A percentile compares a stretch with the other conserved stretches of the same genome.
These are phyloP conservation scores for Aix galericulata DNA, from an alignment of 2,113 vertebrate genomes.

Conservation along the genomic window DNA sequence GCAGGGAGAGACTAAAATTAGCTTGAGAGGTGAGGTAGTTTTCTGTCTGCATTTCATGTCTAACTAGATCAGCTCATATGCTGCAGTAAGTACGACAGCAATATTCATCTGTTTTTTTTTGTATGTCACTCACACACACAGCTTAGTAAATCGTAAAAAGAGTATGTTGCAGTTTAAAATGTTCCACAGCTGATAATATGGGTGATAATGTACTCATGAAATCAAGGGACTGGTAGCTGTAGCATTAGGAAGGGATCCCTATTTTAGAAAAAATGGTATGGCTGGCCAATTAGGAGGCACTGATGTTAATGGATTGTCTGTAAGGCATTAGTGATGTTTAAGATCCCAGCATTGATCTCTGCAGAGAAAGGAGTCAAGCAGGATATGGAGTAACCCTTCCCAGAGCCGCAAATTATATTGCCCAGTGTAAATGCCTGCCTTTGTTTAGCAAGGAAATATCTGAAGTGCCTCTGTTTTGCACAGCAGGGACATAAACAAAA, in stretches of 20 bases:
- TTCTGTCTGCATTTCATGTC: conserved; percentile 51
- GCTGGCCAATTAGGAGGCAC: conserved; percentile 27
- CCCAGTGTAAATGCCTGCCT: background rate
- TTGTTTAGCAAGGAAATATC: conserved; percentile 3
- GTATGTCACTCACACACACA: background rate
- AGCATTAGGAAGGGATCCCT: conserved; percentile 6
- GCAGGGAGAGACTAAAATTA: conserved; percentile 70
- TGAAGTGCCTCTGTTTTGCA: background rate
- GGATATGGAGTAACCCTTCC: background rate
- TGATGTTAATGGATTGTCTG: conserved; percentile 26
- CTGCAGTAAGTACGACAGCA: conserved; percentile 33
- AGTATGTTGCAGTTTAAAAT: conserved; percentile 1
- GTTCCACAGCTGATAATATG: background rate
- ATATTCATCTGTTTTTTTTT: background rate
- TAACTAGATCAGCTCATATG: conserved; percentile 45
- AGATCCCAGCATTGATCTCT: conserved; percentile 3
- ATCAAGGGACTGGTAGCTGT: background rate
- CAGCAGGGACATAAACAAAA: background rate
- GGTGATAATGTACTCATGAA: background rate
- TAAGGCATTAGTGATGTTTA: background rate
- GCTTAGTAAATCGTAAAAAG: conserved; percentile 10
- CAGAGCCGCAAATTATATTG: background rate
- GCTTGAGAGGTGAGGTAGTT: conserved; percentile 61
- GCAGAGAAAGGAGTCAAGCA: background rate
- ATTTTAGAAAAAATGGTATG: conserved; percentile 46